These are phyloP conservation scores for Clarias platycephalus DNA, from an alignment of 2,797 vertebrate species.

Conservation along the genomic window DNA sequence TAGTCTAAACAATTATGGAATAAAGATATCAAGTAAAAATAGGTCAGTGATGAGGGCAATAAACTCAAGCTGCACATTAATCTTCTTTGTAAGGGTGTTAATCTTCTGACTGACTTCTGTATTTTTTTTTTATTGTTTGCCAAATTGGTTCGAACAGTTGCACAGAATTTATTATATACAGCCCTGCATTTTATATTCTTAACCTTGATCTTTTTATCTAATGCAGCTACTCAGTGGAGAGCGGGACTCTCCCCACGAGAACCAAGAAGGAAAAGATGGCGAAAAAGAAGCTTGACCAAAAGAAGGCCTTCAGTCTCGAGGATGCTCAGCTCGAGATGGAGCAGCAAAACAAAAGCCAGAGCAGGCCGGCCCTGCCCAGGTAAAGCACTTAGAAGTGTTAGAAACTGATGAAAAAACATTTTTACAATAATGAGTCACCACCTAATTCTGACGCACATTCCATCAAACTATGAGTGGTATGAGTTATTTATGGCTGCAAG, in stretches of 20 bases:
- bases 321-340: constrained; percentile 66
- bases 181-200: not conserved
- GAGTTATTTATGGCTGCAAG: not conserved
- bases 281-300: constrained; percentile 64
- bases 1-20: not conserved
- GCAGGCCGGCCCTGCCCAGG: constrained; percentile 73
- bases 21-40: not conserved
- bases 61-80: not conserved
- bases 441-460: not conserved
- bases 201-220: not conserved
- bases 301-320: constrained; percentile 77
- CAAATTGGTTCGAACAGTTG: not conserved
- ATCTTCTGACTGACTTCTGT: not conserved
- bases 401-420: not conserved
- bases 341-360: constrained; percentile 63
- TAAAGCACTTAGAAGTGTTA: constrained; percentile 39
- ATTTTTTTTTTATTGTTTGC: not conserved
- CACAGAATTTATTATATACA: not conserved
- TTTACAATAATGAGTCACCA: not conserved
- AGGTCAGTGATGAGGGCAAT: not conserved
- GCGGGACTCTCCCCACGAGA: constrained; percentile 64
- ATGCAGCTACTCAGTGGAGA: constrained; percentile 65
- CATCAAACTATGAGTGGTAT: not conserved
- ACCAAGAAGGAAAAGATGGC: constrained; percentile 66
- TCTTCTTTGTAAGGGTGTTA: not conserved